These are phyloP conservation scores for Sebastolobus altivelis DNA, from an alignment of 2,797 vertebrate species.

Conservation along the genomic window DNA sequence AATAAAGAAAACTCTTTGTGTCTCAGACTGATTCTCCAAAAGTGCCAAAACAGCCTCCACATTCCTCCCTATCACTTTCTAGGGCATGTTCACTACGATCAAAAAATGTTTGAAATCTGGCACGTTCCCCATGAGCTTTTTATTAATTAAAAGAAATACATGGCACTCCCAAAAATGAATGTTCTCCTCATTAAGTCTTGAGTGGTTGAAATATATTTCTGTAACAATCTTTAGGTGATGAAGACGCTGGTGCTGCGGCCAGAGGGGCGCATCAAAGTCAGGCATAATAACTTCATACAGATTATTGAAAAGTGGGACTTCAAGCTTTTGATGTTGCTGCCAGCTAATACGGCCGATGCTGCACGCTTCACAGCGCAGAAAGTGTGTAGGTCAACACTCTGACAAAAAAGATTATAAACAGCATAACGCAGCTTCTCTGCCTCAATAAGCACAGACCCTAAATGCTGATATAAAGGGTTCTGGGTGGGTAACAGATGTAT, in stretches of 20 bases:
- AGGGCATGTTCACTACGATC: background rate
- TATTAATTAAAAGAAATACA: constrained; percentile 51
- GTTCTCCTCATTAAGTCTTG: constrained; percentile 40
- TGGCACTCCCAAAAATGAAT: constrained; percentile 13
- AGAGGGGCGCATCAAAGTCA: constrained; percentile 31
- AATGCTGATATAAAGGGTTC: constrained; percentile 14
- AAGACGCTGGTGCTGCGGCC: constrained; percentile 13
- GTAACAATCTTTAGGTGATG: background rate
- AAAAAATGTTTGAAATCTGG: constrained; percentile 24
- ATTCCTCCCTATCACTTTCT: background rate
- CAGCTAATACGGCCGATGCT: background rate
- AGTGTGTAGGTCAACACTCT: background rate
- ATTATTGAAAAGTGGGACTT: background rate
- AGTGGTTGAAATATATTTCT: constrained; percentile 24
- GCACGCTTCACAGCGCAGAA: background rate
- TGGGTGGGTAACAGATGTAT: constrained; percentile 43
- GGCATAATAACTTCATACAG: background rate
- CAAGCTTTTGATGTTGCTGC: constrained; percentile 4
- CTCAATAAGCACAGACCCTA: background rate
- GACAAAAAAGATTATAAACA: background rate
- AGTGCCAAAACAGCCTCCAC: constrained; percentile 12
- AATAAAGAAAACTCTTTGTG: constrained; percentile 14
- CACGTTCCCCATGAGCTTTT: constrained; percentile 34
- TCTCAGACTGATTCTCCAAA: constrained; percentile 31
- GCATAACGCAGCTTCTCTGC: background rate